These are phyloP conservation scores for Achlya flavicornis DNA, from an alignment of 2,888 invertebrate genomes.

Conservation along the genomic window DNA sequence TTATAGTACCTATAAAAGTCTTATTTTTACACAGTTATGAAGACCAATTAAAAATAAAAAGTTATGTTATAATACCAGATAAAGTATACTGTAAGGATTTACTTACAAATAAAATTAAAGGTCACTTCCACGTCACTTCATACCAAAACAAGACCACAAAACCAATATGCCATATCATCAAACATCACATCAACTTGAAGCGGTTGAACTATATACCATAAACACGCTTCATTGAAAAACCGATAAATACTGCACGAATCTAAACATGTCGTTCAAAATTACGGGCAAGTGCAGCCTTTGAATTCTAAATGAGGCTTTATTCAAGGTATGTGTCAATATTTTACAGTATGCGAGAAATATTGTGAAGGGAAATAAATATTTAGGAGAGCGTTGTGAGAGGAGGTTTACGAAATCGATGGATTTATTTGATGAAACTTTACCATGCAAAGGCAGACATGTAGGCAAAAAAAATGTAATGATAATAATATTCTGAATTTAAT, in stretches of 20 bases:
- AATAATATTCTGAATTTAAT: too few relatives aligned
- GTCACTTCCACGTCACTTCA: too few relatives aligned
- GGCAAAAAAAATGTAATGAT: too few relatives aligned
- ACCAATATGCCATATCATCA: too few relatives aligned
- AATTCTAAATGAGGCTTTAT: slow-evolving; percentile 4
- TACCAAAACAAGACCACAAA: too few relatives aligned
- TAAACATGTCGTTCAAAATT: slow-evolving; percentile 1
- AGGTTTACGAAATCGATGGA: background rate
- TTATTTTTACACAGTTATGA: too few relatives aligned
- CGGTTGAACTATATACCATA: background rate
- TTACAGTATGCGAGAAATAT: background rate
- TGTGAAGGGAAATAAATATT: background rate
- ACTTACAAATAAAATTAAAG: too few relatives aligned
- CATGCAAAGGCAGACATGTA: too few relatives aligned
- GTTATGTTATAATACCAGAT: too few relatives aligned
- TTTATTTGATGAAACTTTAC: background rate
- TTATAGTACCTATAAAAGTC: too few relatives aligned
- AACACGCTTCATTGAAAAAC: background rate
- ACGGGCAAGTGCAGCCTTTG: slow-evolving; percentile 4
- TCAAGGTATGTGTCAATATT: background rate
- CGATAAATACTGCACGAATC: background rate
- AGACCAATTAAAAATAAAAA: too few relatives aligned
- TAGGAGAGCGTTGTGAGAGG: background rate
- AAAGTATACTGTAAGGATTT: too few relatives aligned
- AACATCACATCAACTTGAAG: background rate